Base-by-base conservation (phyloP, 2,888 invertebrate genomes). In the Dicranocentrus wangi region DNA sequence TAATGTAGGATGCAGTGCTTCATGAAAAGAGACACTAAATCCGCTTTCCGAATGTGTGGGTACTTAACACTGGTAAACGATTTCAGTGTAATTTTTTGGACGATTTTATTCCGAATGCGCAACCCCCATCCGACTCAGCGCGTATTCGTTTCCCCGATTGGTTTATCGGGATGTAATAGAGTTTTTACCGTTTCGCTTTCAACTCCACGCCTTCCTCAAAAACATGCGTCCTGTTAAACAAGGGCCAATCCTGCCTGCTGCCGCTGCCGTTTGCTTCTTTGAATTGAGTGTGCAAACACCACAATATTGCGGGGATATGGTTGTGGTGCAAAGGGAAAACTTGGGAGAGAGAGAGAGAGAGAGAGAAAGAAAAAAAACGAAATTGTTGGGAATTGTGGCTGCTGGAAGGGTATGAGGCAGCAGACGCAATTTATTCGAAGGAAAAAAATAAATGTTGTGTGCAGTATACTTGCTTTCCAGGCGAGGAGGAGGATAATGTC, bases 111-210 rank as follows among this genome's bases (percentile, higher is more conserved):
- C 83, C 82, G 85, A 83, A 84, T 86, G 86, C 86, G 85, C 86
- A 86, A 85, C 86, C 85, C 85, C 85, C 83, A 76, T 81, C 83
- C 84, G 81, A 84, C 83, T 84, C 82, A 68, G 83, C 72, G 61
- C 73, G 73, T 83, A 82, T 85, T 86, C 85, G 84, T 85, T 84
- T 84, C 84, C 85, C 85, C 85, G 84, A 86, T 86, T 86, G 86
- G 86, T 85, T 86, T 86, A 86, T 85, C 86, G 82, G 83, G 85
- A 83, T 79, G 85, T 85, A 85, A 86, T 86, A 86, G 83, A 85
- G 84, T 86, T 86, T 86, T 86, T 86, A 85, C 86, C 82, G 84
- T 86, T 84, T 85, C 85, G 84, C 85, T 86, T 86, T 85, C 82
- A 81, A 84, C 83, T 85, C 86, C 86, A 86, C 86, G 86, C 86